Conservation (phyloP, 2,113 vertebrate genomes). For the Corydoras maculifer region DNA sequence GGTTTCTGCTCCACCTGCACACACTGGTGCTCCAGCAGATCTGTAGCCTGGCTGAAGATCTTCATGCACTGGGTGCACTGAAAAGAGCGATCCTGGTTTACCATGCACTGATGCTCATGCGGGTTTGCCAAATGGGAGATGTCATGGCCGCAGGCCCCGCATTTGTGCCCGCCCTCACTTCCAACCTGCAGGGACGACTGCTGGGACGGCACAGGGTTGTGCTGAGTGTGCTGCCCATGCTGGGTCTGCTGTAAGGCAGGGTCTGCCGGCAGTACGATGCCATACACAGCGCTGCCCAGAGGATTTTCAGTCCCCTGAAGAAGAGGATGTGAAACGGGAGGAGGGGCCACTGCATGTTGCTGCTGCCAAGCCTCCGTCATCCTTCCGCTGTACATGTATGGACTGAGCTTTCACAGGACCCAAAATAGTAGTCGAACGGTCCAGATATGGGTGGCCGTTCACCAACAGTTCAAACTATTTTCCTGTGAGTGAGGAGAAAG, state of each 20-base stretch:
- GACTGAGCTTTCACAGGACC: constrained; percentile 40
- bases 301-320: constrained; percentile 77
- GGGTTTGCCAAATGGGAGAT: constrained; percentile 85
- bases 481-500: neutral
- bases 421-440: constrained; percentile 10
- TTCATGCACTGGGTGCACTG: constrained; percentile 97
- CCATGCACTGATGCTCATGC: constrained; percentile 92
- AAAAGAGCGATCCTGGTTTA: constrained; percentile 85
- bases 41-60: constrained; percentile 93
- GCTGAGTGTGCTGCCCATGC: constrained; percentile 65
- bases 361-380: constrained; percentile 77
- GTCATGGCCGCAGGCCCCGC: constrained; percentile 85
- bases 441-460: constrained; percentile 23
- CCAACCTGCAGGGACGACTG: constrained; percentile 69
- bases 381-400: constrained; percentile 54
- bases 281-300: constrained; percentile 85
- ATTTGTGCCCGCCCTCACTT: constrained; percentile 80
- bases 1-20: constrained; percentile 95
- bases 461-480: neutral
- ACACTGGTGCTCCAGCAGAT: constrained; percentile 94
- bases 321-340: constrained; percentile 83
- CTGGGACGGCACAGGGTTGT: constrained; percentile 65
- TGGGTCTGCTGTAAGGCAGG: constrained; percentile 73
- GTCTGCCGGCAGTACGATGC: constrained; percentile 86
- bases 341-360: constrained; percentile 71